Base-by-base conservation (phyloP, 2,113 vertebrate genomes). In the Ophthalmolycus amberensis region DNA sequence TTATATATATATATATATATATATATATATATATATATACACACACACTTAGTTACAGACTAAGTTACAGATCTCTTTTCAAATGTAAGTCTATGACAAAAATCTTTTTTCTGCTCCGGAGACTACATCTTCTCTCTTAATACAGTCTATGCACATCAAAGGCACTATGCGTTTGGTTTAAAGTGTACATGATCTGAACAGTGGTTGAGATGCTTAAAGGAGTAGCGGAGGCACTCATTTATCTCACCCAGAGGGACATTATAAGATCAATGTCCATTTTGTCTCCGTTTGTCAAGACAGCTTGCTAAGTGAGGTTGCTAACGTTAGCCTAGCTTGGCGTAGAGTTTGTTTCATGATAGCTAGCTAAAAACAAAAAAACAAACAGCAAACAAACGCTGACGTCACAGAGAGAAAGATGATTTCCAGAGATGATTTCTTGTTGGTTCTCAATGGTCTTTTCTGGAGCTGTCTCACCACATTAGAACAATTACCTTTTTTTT, bases 391-490 rank as follows among this genome's bases (percentile, higher is more conserved):
- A 44, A 14, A 34, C 44, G 15, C 9, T 48, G 4, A 4, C 15
- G 22, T 10, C 29, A 34, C 11, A n/a, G 25, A 62, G 11, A 64
- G 6, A 72, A 85, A 80, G 77, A 66, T 65, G 11, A 74, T 74
- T 59, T 37, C 25, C 38, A 27, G 62, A 68, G 62, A 67, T 71
- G 2, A 38, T 67, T 42, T 44, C 48, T 59, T 75, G 59, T 67
- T 77, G 59, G 42, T 68, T 68, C 20, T 66, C 58, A 27, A 40
- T 65, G 58, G 40, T 37, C 65, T 71, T n/a, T 62, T 67, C 42
- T 67, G 64, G 54, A 68, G 54, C 44, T 60, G 63, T 74, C 70
- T 74, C 54, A 22, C 63, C 69, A 46, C 62, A 71, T 15, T 66
- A 9, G 34, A 34, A 16, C 60, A 69, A 59, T 82, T 70, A 78